Conservation (phyloP, 2,797 vertebrate genomes). For the Nyctibius grandis region DNA sequence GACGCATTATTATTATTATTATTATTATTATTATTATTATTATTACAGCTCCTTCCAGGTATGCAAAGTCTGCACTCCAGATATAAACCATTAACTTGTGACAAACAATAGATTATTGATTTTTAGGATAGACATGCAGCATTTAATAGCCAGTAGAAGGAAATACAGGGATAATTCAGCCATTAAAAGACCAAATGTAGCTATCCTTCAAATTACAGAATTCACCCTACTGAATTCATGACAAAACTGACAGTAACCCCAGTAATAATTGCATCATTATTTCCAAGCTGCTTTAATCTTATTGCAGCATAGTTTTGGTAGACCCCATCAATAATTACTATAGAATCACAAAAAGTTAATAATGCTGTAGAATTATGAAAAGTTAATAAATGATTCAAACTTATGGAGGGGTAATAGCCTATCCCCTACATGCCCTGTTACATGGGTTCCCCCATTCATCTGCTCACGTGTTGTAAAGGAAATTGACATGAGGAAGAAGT, state of each 20-base stretch:
- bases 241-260: not conserved
- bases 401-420: not conserved
- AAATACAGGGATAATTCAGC: not conserved
- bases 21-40: not conserved
- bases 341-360: not conserved
- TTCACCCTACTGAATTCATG: not conserved
- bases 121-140: not conserved
- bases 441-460: not conserved
- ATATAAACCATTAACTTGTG: accelerated
- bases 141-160: not conserved
- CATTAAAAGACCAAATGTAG: not conserved
- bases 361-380: not conserved
- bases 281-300: not conserved
- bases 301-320: not conserved
- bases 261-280: not conserved
- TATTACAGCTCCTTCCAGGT: not conserved
- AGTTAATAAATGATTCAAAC: not conserved
- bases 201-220: not conserved
- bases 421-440: accelerated
- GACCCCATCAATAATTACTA: not conserved
- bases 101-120: not conserved
- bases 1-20: not conserved
- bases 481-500: not conserved
- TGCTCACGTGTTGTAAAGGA: not conserved
- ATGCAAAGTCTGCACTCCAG: not conserved